Base-by-base conservation (phyloP, 2,888 invertebrate genomes). In the Venustoraphidia nigricollis region DNA sequence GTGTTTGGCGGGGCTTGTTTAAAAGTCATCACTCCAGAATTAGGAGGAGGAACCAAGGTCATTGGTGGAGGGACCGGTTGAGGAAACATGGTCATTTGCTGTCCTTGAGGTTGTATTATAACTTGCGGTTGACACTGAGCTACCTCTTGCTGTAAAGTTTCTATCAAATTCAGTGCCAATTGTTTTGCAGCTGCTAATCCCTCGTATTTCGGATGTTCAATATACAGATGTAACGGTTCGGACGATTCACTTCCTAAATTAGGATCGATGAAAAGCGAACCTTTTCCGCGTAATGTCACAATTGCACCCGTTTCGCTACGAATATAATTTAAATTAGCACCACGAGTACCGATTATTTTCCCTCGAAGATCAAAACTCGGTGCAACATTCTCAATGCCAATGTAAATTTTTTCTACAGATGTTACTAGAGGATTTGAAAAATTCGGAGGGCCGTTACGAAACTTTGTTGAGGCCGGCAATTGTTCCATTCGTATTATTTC, bases 361-460 rank as follows among this genome's bases (percentile, higher is more conserved):
- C 78, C 77, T 61, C 82, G 77, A 55, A 86, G 76, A 63, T 85
- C 83, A 64, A 85, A 87, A 52, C 77, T 74, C 53, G 79, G 76
- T 34, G 85, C 83, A 46, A 83, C 80, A 70, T 82, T 79, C 58
- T 87, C 86, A 55, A 87, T 69, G 39, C 85, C 85, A 57, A 86
- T 75, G 57, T 80, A 80, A 54, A 88, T 76, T 67, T 85, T 86
- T 64, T 87, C 86, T 63, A 53, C 50, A 3, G 50, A 51, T 8
- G 50, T 53, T 35, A 47, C 44, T 6, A 38, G 10, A 9, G 45
- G 36, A 3, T 14, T 10, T 27, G 27, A 27, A 10, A 27, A 13
- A 14, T 45, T 37, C 10, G 27, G 37, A n/a, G 45, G 11, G 13
- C 14, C 38, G n/a, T 37, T 37, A 10, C 45, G 45, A 37, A 27